Base-by-base conservation (phyloP, 2,888 invertebrate genomes). In the Tribolium freemani region DNA sequence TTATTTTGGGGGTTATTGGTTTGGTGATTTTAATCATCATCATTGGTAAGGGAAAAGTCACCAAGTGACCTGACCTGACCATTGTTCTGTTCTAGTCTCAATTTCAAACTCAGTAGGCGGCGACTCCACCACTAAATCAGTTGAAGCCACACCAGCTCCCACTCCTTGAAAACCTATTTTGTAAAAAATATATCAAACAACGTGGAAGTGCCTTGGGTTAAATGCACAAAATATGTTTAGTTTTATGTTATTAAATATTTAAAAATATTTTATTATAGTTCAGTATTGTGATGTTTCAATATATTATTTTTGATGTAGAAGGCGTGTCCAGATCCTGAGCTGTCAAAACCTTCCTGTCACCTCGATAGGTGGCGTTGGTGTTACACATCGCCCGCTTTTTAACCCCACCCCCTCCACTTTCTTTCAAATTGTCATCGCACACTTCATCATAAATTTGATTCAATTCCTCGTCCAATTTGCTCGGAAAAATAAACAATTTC, bases 1-100 rank as follows among this genome's bases (percentile, higher is more conserved):
- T 96, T 82, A 94, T 96, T 82, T 93, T 95, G 90, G 96, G 95
- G 72, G 91, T 94, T 71, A 95, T 96, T 86, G 94, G 93, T 74
- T 89, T 94, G 82, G 90, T 94, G 78, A 92, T 95, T 86, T 89
- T 96, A 83, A 94, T 93, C 82, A 93, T 96, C 84, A 93, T 96
- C 84, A 94, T 96, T 87, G 94, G 96, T 96, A 90, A 16, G 21
- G 10, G 26, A 54, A 2, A 53, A 26, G 26, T 1, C 26, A 26
- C 26, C 5, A 26, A 26, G 5, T 16, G 16, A 16, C 16, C 26
- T 26, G 26, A 26, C 26, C 3, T 26, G 3, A 5, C 26, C 2
- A 38, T 54, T 16, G 21, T 13, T 48, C 4, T 11, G 2, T 48
- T 48, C 0, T 13, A 48, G 48, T 48, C 11, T 48, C 48, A 8